phyloP scores from a whole-genome alignment of 2,888 invertebrate genomes.

The Microdon myrmicae region DNA sequence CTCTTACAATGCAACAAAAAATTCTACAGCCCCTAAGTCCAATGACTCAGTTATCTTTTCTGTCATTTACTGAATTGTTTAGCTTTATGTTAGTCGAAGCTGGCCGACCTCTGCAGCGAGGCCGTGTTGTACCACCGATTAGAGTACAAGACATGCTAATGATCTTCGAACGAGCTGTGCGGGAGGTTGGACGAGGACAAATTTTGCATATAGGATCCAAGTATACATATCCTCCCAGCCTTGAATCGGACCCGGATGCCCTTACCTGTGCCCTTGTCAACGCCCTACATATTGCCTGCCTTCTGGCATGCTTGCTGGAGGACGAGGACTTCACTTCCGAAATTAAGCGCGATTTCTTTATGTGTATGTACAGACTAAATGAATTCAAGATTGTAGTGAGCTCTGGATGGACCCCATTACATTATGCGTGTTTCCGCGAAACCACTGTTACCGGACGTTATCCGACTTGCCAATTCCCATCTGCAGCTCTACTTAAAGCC shows the following conservation, averaged over 20 bases:
- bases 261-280: constrained; percentile 87
- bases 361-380: constrained; percentile 81
- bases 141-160: constrained; percentile 83
- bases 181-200: constrained; percentile 75
- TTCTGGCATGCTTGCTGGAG: constrained; percentile 76
- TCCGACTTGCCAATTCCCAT: constrained; percentile 78
- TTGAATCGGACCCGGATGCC: constrained; percentile 77
- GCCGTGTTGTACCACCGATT: constrained; percentile 82
- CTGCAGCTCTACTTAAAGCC: constrained; percentile 76
- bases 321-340: constrained; percentile 69
- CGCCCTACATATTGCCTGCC: constrained; percentile 83
- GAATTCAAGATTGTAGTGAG: constrained; percentile 74
- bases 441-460: constrained; percentile 75
- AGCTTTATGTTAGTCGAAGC: constrained; percentile 93
- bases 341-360: constrained; percentile 73
- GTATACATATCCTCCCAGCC: constrained; percentile 67
- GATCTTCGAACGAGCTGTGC: constrained; percentile 85
- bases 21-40: constrained; percentile 92
- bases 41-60: constrained; percentile 92
- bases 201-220: constrained; percentile 65
- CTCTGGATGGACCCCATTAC: constrained; percentile 77
- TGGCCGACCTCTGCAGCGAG: constrained; percentile 75
- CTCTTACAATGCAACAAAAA: constrained; percentile 93
- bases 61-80: constrained; percentile 94
- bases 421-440: constrained; percentile 86